phyloP scores from a whole-genome alignment of 2,888 invertebrate genomes.

The Thymelicus lineola region DNA sequence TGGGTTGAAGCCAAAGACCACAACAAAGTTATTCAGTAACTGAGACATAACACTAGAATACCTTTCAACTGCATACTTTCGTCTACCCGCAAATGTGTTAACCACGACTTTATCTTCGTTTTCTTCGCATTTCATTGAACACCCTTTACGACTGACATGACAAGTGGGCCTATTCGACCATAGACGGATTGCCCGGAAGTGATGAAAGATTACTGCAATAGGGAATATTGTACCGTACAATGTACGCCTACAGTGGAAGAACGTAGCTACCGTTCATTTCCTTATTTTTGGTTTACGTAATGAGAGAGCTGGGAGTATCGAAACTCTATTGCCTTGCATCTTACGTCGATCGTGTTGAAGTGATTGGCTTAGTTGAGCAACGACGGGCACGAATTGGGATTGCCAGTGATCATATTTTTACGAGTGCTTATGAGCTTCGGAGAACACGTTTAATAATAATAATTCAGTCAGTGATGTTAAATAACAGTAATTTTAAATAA shows the following conservation, averaged over 20 bases:
- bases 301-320: conserved; percentile 4
- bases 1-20: too few species aligned
- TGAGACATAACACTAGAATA: not conserved
- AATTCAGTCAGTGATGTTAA: too few species aligned
- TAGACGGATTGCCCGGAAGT: conserved; percentile 18
- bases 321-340: not conserved
- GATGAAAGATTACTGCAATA: not conserved
- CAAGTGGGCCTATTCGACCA: conserved; percentile 2
- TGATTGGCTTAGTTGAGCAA: conserved; percentile 1
- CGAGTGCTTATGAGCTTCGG: not conserved
- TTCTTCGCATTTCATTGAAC: conserved; percentile 11
- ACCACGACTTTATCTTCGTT: conserved; percentile 6
- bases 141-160: conserved; percentile 13
- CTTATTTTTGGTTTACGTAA: conserved; percentile 12
- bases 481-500: too few species aligned
- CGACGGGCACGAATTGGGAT: not conserved
- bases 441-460: too few species aligned
- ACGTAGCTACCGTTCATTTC: not conserved
- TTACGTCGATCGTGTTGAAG: not conserved
- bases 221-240: not conserved
- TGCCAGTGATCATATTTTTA: not conserved
- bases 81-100: conserved; percentile 9
- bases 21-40: not conserved
- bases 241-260: not conserved
- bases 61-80: not conserved